Evolutionary conservation across 2,797 vertebrate genomes (phyloP).

Genomic region (Perodicticus potto): DNA sequence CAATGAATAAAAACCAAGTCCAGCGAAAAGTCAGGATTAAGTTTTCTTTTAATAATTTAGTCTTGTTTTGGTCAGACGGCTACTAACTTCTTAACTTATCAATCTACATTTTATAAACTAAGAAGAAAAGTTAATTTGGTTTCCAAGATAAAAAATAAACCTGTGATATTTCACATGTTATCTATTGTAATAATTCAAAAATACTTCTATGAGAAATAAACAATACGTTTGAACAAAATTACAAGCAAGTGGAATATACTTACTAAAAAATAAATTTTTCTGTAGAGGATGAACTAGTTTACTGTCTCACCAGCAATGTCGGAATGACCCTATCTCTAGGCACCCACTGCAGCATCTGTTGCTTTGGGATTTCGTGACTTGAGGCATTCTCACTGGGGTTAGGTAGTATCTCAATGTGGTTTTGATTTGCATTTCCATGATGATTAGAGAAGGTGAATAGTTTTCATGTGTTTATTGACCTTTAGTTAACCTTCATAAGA

Average conservation of each 20-base stretch:
- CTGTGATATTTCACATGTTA: not conserved
- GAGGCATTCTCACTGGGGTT: no score
- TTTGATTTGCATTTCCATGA: no score
- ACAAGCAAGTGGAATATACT: not conserved
- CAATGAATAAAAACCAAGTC: not conserved
- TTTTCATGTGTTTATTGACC: no score
- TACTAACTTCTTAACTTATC: not conserved
- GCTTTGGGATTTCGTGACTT: no score
- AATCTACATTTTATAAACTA: constrained; percentile 21
- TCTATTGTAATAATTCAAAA: not conserved
- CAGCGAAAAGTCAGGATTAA: not conserved
- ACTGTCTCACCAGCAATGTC: no score
- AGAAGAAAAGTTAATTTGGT: constrained; percentile 38
- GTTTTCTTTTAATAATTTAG: not conserved
- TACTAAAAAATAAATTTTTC: not conserved
- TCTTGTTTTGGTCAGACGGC: not conserved
- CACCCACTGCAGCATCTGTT: no score
- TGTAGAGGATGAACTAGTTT: no score
- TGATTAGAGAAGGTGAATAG: no score
- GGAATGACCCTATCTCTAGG: no score
- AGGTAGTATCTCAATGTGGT: no score
- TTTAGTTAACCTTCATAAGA: no score
- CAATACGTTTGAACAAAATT: not conserved
- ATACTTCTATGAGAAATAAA: not conserved
- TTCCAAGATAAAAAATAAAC: not conserved